These are phyloP conservation scores for Dascillus cervinus DNA, from an alignment of 2,888 invertebrate species.

Conservation along the genomic window DNA sequence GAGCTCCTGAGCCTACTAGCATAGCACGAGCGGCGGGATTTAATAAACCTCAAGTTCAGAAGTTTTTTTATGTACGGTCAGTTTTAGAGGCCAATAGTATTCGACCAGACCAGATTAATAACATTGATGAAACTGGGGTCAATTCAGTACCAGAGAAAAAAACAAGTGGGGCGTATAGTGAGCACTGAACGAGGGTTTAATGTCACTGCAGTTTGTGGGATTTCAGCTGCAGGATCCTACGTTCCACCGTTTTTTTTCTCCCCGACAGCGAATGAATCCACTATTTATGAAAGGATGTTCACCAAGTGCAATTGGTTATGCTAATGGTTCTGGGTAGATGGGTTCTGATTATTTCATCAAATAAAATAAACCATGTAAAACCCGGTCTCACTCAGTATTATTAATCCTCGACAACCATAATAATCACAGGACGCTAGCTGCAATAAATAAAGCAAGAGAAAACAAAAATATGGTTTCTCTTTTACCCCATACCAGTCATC, in stretches of 20 bases:
- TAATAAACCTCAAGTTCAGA: constrained; percentile 4
- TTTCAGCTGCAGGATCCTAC: constrained; percentile 1
- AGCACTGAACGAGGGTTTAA: constrained; percentile 2
- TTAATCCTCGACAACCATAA: constrained; percentile 2
- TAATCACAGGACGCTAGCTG: constrained; percentile 1
- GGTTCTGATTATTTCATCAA: background rate
- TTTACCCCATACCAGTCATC: constrained; percentile 3
- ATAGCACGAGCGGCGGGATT: constrained; percentile 1
- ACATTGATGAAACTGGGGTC: constrained; percentile 3
- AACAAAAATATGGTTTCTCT: constrained; percentile 2
- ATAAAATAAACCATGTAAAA: too few species aligned
- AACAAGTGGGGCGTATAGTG: constrained; percentile 2
- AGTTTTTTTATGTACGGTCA: background rate
- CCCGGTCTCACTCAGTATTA: too few species aligned
- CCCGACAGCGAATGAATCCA: too few species aligned
- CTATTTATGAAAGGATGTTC: constrained; percentile 3
- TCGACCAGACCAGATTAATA: constrained; percentile 1
- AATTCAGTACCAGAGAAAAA: constrained; percentile 3
- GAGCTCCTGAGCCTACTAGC: too few species aligned
- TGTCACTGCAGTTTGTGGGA: constrained; percentile 4
- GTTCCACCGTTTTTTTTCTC: constrained; percentile 2
- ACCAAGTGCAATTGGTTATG: constrained; percentile 1
- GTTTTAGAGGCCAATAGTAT: constrained; percentile 3
- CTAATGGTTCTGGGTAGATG: constrained; percentile 2
- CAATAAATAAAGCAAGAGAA: constrained; percentile 1